Conservation (phyloP, 2,113 vertebrate genomes). For the Tor tambroides region DNA sequence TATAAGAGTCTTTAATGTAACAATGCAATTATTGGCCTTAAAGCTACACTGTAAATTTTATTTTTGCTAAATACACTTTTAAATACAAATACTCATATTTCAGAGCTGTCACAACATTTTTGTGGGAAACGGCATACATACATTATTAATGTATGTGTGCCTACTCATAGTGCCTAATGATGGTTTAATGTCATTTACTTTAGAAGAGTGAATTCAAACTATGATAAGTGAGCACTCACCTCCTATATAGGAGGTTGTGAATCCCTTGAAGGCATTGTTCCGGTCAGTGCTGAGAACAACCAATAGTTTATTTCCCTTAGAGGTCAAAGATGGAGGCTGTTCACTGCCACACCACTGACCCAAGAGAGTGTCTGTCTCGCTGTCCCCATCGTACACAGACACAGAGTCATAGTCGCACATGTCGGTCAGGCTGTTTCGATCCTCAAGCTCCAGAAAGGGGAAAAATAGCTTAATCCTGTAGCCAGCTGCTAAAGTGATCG, state of each 20-base stretch:
- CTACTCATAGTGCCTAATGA: no score
- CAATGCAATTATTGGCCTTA: not conserved
- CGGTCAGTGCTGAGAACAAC: slow-evolving; percentile 89
- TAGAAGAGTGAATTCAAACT: not conserved
- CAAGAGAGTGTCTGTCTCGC: slow-evolving; percentile 76
- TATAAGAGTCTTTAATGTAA: not conserved
- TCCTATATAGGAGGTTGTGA: slow-evolving; percentile 86
- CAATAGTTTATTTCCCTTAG: slow-evolving; percentile 83
- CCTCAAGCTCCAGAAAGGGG: slow-evolving; percentile 88
- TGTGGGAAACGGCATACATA: no score
- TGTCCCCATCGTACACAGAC: slow-evolving; percentile 82
- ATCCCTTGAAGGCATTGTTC: slow-evolving; percentile 84
- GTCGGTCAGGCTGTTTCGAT: slow-evolving; percentile 83
- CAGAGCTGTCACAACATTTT: not conserved
- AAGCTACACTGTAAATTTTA: no score
- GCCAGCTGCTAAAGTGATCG: slow-evolving; percentile 75
- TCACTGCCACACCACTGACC: slow-evolving; percentile 89
- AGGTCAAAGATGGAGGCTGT: slow-evolving; percentile 75
- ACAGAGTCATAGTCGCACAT: slow-evolving; percentile 90
- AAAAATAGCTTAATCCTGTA: slow-evolving; percentile 89
- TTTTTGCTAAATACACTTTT: not conserved
- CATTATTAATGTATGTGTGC: no score
- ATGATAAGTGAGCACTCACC: slow-evolving; percentile 75
- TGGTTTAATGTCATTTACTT: no score
- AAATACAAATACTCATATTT: no score